These are phyloP conservation scores for Thunnus thynnus DNA, from an alignment of 2,113 vertebrate genomes.

Conservation along the genomic window DNA sequence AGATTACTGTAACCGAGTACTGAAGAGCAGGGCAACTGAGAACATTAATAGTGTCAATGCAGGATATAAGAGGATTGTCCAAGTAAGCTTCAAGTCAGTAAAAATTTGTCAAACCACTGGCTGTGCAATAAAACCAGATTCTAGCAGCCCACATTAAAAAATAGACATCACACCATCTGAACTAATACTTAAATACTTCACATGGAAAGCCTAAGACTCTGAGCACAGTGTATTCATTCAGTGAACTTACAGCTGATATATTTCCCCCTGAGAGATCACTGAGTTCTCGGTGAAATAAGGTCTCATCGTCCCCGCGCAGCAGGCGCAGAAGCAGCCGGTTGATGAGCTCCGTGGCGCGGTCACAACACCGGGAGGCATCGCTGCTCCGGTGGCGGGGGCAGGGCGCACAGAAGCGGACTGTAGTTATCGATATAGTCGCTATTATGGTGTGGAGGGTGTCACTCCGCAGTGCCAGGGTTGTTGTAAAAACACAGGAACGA, in stretches of 20 bases:
- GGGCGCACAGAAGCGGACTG: neutral
- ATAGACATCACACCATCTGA: too few relatives aligned
- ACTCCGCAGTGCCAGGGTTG: neutral
- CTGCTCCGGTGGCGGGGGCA: constrained; percentile 35
- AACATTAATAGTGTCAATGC: neutral
- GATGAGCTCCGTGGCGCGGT: constrained; percentile 68
- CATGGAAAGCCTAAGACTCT: neutral
- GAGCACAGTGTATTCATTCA: neutral
- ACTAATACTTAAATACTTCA: neutral
- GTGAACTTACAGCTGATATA: constrained; percentile 75
- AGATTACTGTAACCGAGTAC: neutral
- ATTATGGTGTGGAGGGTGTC: neutral
- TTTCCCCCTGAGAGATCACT: constrained; percentile 65
- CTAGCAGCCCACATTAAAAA: neutral
- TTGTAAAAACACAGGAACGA: constrained; percentile 3
- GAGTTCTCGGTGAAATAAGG: constrained; percentile 68
- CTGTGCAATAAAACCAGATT: neutral
- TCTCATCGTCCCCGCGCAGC: constrained; percentile 58
- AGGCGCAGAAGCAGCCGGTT: constrained; percentile 64
- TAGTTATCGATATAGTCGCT: neutral
- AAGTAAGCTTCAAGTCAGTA: neutral
- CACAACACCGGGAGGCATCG: constrained; percentile 77
- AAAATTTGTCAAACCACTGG: neutral
- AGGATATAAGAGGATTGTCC: neutral
- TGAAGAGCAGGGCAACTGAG: neutral